Percentiles rank a stretch among this genome's conserved stretches.
Evolutionary conservation across 1,140 invertebrate species (phyloP).

Genomic region (Apolygus lucorum): DNA sequence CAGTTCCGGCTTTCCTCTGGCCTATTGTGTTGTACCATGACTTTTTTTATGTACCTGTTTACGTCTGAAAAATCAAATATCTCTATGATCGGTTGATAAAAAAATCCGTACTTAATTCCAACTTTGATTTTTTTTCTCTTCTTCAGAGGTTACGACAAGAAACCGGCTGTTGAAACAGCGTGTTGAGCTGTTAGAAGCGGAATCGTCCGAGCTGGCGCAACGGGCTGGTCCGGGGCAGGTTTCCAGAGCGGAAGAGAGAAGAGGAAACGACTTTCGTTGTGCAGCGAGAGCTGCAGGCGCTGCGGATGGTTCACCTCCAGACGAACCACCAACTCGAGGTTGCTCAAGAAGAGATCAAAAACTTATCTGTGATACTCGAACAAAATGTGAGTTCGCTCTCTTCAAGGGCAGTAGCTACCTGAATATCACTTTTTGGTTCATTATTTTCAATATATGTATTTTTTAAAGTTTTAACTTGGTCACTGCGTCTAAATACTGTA

Average conservation of each 20-base stretch:
- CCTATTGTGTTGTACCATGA: too few species aligned
- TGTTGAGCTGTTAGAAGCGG: constrained; percentile 88
- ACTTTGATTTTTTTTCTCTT: too few species aligned
- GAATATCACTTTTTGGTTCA: too few species aligned
- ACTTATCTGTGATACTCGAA: constrained; percentile 56
- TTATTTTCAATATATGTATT: too few species aligned
- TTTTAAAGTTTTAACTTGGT: too few species aligned
- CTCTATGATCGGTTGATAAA: too few species aligned
- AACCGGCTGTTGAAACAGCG: constrained; percentile 82
- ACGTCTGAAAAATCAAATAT: too few species aligned
- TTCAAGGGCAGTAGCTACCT: too few species aligned
- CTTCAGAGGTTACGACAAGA: constrained; percentile 84
- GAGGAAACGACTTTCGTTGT: constrained; percentile 67
- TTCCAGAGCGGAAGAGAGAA: constrained; percentile 83
- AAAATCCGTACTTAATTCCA: too few species aligned
- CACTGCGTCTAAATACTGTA: too few species aligned
- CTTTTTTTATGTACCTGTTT: too few species aligned
- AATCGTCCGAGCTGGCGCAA: constrained; percentile 81
- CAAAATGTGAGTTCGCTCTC: constrained; percentile 63
- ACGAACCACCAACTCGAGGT: constrained; percentile 73
- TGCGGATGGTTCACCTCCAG: constrained; percentile 66
- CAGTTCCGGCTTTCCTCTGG: too few species aligned
- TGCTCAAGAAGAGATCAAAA: constrained; percentile 71
- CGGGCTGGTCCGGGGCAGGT: constrained; percentile 92
- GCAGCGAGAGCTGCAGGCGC: constrained; percentile 60